phyloP scores from a whole-genome alignment of 2,797 vertebrate genomes.

The Myoxocephalus aenaeus region DNA sequence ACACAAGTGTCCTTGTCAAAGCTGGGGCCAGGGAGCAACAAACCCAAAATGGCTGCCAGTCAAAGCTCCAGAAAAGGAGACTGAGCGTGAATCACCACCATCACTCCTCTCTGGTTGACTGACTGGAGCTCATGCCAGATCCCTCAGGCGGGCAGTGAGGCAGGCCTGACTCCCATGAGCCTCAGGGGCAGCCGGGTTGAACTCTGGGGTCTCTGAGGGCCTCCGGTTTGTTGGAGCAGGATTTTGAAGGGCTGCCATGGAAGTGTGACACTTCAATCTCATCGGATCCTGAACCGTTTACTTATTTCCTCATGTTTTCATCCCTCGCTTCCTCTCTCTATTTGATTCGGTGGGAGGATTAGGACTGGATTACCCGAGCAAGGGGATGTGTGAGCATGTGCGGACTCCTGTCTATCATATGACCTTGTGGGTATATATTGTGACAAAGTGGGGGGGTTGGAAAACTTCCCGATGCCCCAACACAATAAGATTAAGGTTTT shows the following conservation, averaged over 20 bases:
- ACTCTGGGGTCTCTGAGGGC: slow-evolving; percentile 20
- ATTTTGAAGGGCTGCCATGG: slow-evolving; percentile 28
- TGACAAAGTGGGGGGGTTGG: slow-evolving; percentile 1
- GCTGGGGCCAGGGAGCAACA: not conserved
- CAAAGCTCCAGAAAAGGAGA: slow-evolving; percentile 27
- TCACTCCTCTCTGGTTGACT: slow-evolving; percentile 21
- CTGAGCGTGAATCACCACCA: slow-evolving; percentile 19
- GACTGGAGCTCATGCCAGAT: slow-evolving; percentile 29
- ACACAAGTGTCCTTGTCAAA: slow-evolving; percentile 76
- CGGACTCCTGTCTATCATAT: not conserved
- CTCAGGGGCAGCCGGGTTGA: slow-evolving; percentile 1
- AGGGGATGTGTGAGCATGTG: slow-evolving; percentile 34
- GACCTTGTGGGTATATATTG: slow-evolving; percentile 1
- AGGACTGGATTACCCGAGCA: slow-evolving; percentile 66
- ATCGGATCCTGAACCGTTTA: slow-evolving; percentile 44
- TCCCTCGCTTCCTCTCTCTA: slow-evolving; percentile 51
- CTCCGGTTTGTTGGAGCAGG: slow-evolving; percentile 32
- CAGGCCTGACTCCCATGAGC: slow-evolving; percentile 20
- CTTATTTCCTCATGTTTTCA: slow-evolving; percentile 50
- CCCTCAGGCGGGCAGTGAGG: slow-evolving; percentile 19
- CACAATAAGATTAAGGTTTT: slow-evolving; percentile 61
- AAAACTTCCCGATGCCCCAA: slow-evolving; percentile 29
- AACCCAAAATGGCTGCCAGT: slow-evolving; percentile 58
- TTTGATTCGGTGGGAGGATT: slow-evolving; percentile 71
- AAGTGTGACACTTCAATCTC: slow-evolving; percentile 48